Conservation (phyloP, 1,140 invertebrate genomes). For the Procambarus virginalis region DNA sequence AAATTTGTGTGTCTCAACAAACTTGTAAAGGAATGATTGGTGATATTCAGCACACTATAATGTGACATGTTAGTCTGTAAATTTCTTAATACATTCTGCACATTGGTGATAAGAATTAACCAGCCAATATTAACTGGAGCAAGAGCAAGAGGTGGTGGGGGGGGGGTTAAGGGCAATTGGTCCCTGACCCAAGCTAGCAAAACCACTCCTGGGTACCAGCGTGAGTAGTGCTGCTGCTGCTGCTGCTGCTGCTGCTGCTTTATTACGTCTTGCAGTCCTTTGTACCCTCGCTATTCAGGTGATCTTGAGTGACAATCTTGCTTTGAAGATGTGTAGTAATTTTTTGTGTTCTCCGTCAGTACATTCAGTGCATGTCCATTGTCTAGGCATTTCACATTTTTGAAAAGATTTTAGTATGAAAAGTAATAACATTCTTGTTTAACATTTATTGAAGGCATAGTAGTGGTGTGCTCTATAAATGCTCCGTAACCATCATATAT, state of each 20-base stretch:
- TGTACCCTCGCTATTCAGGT: background rate
- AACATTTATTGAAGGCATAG: no score
- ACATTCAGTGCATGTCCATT: no score
- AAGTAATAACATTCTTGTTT: no score
- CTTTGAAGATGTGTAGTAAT: no score
- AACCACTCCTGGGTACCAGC: constrained; percentile 51
- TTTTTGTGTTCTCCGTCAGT: no score
- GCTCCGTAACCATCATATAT: no score
- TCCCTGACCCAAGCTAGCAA: background rate
- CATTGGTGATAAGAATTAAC: background rate
- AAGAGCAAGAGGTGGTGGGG: background rate
- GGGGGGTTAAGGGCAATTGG: background rate
- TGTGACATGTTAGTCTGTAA: background rate
- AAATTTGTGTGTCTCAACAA: background rate
- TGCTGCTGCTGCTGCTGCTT: background rate
- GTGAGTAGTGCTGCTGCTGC: constrained; percentile 52
- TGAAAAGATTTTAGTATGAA: no score
- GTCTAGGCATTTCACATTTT: no score
- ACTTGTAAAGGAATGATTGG: background rate
- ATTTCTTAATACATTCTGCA: background rate
- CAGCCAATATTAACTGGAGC: background rate
- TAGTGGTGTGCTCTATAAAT: no score
- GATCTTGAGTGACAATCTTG: background rate
- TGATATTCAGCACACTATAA: background rate
- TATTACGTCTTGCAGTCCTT: background rate